These are phyloP conservation scores for Carabus problematicus DNA, from an alignment of 2,888 invertebrate genomes.

Conservation along the genomic window DNA sequence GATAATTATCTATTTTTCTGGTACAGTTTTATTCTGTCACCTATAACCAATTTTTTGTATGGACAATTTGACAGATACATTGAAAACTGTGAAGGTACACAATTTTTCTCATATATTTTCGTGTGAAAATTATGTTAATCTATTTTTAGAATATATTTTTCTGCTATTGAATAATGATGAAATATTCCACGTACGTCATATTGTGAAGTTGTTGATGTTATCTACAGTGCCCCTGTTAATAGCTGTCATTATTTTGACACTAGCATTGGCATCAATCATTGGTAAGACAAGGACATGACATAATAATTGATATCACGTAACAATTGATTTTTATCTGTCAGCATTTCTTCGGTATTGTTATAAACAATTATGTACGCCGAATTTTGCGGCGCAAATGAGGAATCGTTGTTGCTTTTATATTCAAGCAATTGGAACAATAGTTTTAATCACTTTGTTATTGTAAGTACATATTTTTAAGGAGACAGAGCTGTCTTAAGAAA, in stretches of 20 bases:
- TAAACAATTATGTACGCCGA: constrained; percentile 5
- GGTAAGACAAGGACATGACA: constrained; percentile 20
- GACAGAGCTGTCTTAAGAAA: background rate
- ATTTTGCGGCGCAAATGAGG: background rate
- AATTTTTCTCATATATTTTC: too few relatives aligned
- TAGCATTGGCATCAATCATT: constrained; percentile 17
- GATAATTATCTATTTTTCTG: constrained; percentile 29
- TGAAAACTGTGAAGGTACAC: constrained; percentile 29
- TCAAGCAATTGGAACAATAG: background rate
- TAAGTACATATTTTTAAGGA: constrained; percentile 18
- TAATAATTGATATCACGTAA: constrained; percentile 1
- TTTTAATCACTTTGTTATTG: constrained; percentile 15
- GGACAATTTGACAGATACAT: constrained; percentile 15
- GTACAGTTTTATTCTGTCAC: constrained; percentile 24
- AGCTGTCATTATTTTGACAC: constrained; percentile 19
- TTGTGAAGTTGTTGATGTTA: constrained; percentile 13
- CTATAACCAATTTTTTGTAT: constrained; percentile 12
- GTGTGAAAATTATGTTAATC: background rate
- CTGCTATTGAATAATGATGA: constrained; percentile 14
- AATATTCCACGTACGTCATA: constrained; percentile 7
- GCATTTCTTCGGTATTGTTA: constrained; percentile 13
- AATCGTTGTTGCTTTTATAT: constrained; percentile 13
- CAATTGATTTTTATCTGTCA: constrained; percentile 14
- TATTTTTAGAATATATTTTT: constrained; percentile 31
- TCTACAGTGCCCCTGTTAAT: constrained; percentile 18